These are phyloP conservation scores for Platycheirus albimanus DNA, from an alignment of 2,888 invertebrate genomes.

Conservation along the genomic window DNA sequence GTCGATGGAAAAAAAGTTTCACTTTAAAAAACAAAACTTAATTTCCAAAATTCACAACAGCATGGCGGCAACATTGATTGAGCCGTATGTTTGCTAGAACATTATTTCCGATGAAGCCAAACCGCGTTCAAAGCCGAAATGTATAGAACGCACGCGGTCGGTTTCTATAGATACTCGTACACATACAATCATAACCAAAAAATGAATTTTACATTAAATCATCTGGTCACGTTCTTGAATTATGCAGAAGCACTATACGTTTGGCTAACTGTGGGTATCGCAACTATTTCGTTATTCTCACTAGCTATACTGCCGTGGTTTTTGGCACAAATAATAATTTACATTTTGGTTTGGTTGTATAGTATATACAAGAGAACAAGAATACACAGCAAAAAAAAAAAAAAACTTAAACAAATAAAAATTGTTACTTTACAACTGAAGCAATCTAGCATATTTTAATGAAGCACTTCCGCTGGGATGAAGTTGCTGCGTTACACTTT, in stretches of 20 bases:
- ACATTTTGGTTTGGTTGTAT: slow-evolving; percentile 26
- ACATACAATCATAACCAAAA: background rate
- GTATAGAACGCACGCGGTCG: background rate
- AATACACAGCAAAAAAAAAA: background rate
- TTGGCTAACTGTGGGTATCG: slow-evolving; percentile 55
- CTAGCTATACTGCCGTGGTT: slow-evolving; percentile 32
- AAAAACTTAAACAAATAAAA: slow-evolving; percentile 8
- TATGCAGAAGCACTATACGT: slow-evolving; percentile 53
- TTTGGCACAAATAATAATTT: slow-evolving; percentile 60
- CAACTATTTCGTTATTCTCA: slow-evolving; percentile 58
- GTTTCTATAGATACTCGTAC: background rate
- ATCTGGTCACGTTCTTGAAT: slow-evolving; percentile 71
- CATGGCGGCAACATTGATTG: too few relatives aligned
- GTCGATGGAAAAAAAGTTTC: too few relatives aligned
- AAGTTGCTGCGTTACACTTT: slow-evolving; percentile 39
- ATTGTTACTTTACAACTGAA: slow-evolving; percentile 6
- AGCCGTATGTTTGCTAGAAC: too few relatives aligned
- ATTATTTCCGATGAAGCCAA: slow-evolving; percentile 1
- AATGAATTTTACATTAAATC: slow-evolving; percentile 59
- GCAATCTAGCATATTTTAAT: slow-evolving; percentile 47
- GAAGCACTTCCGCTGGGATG: slow-evolving; percentile 51
- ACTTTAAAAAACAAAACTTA: too few relatives aligned
- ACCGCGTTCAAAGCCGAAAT: slow-evolving; percentile 31
- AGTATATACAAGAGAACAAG: slow-evolving; percentile 13
- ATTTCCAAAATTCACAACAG: too few relatives aligned